These are phyloP conservation scores for Talpa occidentalis DNA, from an alignment of 2,113 vertebrate genomes.

Conservation along the genomic window DNA sequence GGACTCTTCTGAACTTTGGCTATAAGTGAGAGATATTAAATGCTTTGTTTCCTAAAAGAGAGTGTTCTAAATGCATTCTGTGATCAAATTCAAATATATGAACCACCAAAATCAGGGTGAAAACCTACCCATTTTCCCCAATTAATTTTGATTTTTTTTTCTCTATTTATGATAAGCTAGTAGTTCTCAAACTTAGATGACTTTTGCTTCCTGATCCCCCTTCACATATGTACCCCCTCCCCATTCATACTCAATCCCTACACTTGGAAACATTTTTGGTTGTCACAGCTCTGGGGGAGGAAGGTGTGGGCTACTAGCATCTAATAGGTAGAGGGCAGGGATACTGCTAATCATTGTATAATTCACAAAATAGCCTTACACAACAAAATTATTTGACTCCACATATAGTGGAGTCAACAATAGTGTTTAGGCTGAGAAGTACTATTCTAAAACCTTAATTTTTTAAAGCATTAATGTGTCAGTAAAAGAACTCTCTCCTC, in stretches of 20 bases:
- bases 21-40: constrained; percentile 50
- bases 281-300: not conserved
- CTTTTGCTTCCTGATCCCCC: not conserved
- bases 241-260: not conserved
- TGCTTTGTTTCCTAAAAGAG: constrained; percentile 55
- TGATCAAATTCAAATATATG: constrained; percentile 56
- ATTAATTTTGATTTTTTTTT: constrained; percentile 43
- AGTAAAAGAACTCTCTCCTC: not conserved
- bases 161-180: constrained; percentile 15
- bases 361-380: not conserved
- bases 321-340: constrained; percentile 48
- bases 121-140: not conserved
- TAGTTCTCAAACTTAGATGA: constrained; percentile 17
- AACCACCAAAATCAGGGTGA: constrained; percentile 1
- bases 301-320: constrained; percentile 51
- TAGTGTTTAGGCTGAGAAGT: constrained; percentile 1
- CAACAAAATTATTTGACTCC: constrained; percentile 7
- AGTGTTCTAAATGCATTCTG: constrained; percentile 54
- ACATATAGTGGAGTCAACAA: too few species aligned
- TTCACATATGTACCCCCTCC: not conserved
- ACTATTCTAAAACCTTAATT: constrained; percentile 15
- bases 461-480: constrained; percentile 30
- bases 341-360: not conserved
- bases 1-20: constrained; percentile 61
- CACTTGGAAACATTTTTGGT: constrained; percentile 47